Evolutionary conservation across 2,113 vertebrate genomes (phyloP).

Genomic region (Pangasianodon hypophthalmus): DNA sequence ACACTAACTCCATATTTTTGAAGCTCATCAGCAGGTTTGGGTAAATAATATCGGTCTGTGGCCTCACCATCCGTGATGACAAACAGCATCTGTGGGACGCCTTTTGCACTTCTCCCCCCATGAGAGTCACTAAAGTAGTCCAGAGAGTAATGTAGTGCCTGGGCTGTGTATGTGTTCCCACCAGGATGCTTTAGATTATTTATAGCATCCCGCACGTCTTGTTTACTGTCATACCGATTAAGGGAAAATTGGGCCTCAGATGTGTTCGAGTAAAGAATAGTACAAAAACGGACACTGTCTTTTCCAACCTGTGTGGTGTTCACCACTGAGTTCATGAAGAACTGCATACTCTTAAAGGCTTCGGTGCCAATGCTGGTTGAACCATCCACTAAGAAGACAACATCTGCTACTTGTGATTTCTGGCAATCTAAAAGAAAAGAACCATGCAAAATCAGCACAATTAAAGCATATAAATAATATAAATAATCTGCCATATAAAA

Average conservation of each 20-base stretch:
- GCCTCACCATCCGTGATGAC: conserved; percentile 78
- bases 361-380: conserved; percentile 60
- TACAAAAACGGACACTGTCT: conserved; percentile 72
- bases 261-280: conserved; percentile 65
- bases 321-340: conserved; percentile 75
- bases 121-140: conserved; percentile 63
- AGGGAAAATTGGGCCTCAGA: conserved; percentile 64
- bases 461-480: background rate
- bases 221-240: conserved; percentile 60
- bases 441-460: background rate
- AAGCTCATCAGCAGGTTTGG: conserved; percentile 54
- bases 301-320: conserved; percentile 71
- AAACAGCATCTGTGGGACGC: conserved; percentile 73
- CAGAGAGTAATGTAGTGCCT: conserved; percentile 68
- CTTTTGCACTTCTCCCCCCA: conserved; percentile 62
- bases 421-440: conserved; percentile 67
- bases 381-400: conserved; percentile 80
- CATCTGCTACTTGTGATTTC: conserved; percentile 74
- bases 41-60: conserved; percentile 59
- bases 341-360: conserved; percentile 70
- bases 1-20: conserved; percentile 59
- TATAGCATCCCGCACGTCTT: conserved; percentile 67
- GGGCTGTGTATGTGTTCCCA: conserved; percentile 70
- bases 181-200: background rate
- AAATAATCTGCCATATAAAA: too few relatives aligned